These are phyloP conservation scores for Laterallus jamaicensis DNA, from an alignment of 2,113 vertebrate genomes.

Conservation along the genomic window DNA sequence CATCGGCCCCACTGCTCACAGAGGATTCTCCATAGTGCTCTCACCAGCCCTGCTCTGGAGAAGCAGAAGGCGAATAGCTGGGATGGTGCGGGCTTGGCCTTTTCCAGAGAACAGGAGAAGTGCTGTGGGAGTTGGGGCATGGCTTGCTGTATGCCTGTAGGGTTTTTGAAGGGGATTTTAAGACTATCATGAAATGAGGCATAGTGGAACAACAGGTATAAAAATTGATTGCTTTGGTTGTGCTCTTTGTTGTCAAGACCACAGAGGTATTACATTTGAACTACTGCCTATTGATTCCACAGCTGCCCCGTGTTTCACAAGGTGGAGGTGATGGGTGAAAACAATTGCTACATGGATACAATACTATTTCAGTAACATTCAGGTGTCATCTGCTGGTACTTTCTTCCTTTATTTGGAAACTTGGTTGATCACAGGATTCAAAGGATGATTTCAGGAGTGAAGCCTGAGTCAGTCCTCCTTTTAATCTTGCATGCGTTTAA, in stretches of 20 bases:
- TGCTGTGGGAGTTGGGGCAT: background rate
- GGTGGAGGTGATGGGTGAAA: background rate
- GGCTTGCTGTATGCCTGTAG: background rate
- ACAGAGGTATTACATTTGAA: background rate
- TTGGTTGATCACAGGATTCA: background rate
- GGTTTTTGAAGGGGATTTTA: background rate
- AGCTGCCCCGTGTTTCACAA: background rate
- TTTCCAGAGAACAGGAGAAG: background rate
- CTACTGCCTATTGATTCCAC: constrained; percentile 11
- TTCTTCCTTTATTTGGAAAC: background rate
- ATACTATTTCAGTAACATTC: background rate
- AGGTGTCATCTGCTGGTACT: background rate
- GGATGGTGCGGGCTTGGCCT: background rate
- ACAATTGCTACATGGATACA: background rate
- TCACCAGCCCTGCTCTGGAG: background rate
- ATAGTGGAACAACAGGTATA: constrained; percentile 3
- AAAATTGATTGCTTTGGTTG: constrained; percentile 51
- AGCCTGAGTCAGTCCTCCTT: background rate
- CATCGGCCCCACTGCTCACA: rapidly evolving
- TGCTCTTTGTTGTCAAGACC: background rate
- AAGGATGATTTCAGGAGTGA: background rate
- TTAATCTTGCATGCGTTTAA: background rate
- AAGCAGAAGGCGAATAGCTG: background rate
- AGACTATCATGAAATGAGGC: background rate
- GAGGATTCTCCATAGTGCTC: background rate